Conservation (phyloP, 1,140 invertebrate genomes). For the Bombus polaris region DNA sequence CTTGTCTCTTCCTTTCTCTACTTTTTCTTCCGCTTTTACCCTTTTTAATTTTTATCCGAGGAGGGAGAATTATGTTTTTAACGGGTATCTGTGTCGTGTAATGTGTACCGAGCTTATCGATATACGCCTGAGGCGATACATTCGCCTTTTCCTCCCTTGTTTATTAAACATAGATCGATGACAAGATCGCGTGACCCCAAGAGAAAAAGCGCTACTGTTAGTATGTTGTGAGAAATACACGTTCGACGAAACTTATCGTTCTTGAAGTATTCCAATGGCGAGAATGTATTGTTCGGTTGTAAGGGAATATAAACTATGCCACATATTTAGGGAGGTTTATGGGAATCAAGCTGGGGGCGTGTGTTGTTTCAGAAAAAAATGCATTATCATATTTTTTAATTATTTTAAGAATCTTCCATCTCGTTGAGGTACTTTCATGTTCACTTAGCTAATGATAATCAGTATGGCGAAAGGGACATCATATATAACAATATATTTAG, state of each 20-base stretch:
- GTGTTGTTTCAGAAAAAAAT: background rate
- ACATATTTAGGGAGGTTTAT: background rate
- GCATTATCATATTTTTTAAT: slow-evolving; percentile 19
- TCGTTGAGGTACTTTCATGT: no score
- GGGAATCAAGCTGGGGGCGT: no score
- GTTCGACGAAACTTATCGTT: background rate
- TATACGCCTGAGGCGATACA: background rate
- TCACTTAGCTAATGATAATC: background rate
- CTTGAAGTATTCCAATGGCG: no score
- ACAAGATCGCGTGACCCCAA: slow-evolving; percentile 4
- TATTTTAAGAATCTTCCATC: background rate
- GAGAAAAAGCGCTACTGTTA: background rate
- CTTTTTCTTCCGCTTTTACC: background rate
- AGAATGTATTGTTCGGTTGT: background rate
- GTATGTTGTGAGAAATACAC: background rate
- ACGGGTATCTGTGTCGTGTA: background rate
- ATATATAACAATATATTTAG: background rate
- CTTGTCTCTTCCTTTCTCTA: background rate
- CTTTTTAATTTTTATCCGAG: background rate
- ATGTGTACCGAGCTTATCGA: slow-evolving; percentile 20
- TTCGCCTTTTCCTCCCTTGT: background rate
- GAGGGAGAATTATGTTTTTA: background rate
- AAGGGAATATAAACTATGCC: background rate
- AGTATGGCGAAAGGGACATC: background rate
- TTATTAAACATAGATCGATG: background rate